Evolutionary conservation across 2,797 vertebrate genomes (phyloP), one percentile per base, ranked within the genome.

Genomic region (Denticeps clupeoides): DNA sequence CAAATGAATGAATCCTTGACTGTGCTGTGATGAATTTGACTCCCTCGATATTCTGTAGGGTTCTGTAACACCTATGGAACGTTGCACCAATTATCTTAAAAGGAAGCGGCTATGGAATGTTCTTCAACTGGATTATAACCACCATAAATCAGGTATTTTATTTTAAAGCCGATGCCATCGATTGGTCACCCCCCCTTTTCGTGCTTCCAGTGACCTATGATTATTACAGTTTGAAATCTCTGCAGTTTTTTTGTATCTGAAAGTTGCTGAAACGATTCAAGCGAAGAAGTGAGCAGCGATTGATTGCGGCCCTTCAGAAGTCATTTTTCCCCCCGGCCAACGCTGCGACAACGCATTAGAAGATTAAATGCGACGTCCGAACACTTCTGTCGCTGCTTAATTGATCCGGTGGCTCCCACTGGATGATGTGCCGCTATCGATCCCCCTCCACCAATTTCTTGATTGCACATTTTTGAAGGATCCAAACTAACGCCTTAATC

Each of bases 361-460:
- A 80, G 79, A 84, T 85, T 82, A 82, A 81, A 84, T 75, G 70
- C 76, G 77, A 81, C 69, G 75, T 79, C 70, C 82, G 69, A 65
- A 77, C 12, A 64, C 64, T 57, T 74, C 65, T 59, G 72, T 63
- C 12, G 33, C 64, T 71, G 71, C 63, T 65, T 81, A 83, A 83
- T 84, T 84, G 79, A 84, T 79, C 3, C 3, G 22, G 12, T 3
- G 41, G 22, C 56, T 48, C 47, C 59, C 60, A 59, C 70, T 67
- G 63, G 71, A 75, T 60, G 60, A 73, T 75, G 72, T 73, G 70
- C 65, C 58, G 67, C 65, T 73, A 82, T 83, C 53, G 77, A 82
- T 83, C 76, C 55, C 45, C 48, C n/a, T 49, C 68, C 63, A 69
- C 72, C 81, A 83, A 79, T 83, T 79, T 80, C 75, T 79, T 81